These are phyloP conservation scores for Grallaria varia DNA, from an alignment of 2,113 vertebrate species.

Conservation along the genomic window DNA sequence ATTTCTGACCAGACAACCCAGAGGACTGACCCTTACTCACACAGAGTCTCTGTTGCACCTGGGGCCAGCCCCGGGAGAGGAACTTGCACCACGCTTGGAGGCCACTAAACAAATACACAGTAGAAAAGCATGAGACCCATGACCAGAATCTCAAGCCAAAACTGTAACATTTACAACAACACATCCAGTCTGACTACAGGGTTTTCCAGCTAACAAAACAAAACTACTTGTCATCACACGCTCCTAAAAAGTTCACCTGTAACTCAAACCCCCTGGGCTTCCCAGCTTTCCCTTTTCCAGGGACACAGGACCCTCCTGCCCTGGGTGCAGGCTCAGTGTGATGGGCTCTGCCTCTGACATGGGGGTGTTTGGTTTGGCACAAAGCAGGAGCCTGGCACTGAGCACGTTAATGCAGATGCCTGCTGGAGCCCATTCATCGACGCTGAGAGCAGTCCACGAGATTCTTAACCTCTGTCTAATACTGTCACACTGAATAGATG, in stretches of 20 bases:
- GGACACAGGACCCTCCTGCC: background rate
- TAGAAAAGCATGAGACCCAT: background rate
- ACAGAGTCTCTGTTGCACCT: background rate
- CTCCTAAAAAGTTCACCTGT: background rate
- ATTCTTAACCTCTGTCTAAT: slow-evolving; percentile 56
- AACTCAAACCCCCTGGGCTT: background rate
- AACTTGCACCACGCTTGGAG: background rate
- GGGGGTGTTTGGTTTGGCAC: accelerated
- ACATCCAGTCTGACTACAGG: background rate
- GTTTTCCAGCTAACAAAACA: background rate
- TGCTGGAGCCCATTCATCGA: background rate
- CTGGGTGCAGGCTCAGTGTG: accelerated
- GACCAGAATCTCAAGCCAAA: background rate
- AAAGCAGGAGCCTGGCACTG: background rate
- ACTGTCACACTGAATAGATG: slow-evolving; percentile 43
- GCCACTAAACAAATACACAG: background rate
- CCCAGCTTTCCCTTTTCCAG: background rate
- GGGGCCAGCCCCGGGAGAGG: background rate
- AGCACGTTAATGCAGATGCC: background rate
- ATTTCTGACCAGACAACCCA: background rate
- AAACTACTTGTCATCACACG: background rate
- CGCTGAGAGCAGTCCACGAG: slow-evolving; percentile 35
- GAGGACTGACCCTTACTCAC: background rate
- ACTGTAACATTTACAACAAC: background rate
- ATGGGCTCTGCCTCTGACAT: background rate